Evolutionary conservation across 2,888 invertebrate genomes (phyloP).

Genomic region (Leuctra nigra): DNA sequence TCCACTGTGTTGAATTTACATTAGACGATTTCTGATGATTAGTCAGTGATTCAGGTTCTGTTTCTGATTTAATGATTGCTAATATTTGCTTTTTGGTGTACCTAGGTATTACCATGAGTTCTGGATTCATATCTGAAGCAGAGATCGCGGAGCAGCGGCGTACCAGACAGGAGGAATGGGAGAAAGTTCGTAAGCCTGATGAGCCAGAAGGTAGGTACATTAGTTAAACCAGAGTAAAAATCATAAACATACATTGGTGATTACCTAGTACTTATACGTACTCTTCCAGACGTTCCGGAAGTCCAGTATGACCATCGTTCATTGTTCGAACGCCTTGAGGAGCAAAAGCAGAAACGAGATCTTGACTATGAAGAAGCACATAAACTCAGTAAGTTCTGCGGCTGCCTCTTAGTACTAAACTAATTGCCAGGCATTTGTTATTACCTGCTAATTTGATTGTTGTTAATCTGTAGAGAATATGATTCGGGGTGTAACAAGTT

Average conservation of each 20-base stretch:
- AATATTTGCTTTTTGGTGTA: no score
- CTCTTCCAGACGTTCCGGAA: conserved; percentile 74
- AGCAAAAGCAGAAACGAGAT: conserved; percentile 86
- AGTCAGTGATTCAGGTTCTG: no score
- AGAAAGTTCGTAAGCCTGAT: conserved; percentile 83
- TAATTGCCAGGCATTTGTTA: no score
- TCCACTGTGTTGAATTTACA: no score
- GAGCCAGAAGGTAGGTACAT: conserved; percentile 70
- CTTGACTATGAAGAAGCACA: conserved; percentile 93
- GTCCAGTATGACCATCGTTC: conserved; percentile 76
- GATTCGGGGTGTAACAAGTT: no score
- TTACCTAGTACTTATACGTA: not conserved
- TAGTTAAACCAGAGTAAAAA: not conserved
- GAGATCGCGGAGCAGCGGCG: conserved; percentile 76
- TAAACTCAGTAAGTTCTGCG: conserved; percentile 81
- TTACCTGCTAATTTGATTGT: no score
- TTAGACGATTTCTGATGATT: no score
- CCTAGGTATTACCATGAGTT: conserved; percentile 64
- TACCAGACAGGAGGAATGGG: conserved; percentile 93
- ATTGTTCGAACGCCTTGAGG: conserved; percentile 86
- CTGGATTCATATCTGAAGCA: conserved; percentile 83
- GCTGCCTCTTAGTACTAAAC: no score
- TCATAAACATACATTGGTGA: no score
- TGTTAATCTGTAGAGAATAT: conserved; percentile 47
- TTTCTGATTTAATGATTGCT: no score